Base-by-base conservation (phyloP, 2,113 vertebrate genomes). In the Mesoclemmys tuberculata region DNA sequence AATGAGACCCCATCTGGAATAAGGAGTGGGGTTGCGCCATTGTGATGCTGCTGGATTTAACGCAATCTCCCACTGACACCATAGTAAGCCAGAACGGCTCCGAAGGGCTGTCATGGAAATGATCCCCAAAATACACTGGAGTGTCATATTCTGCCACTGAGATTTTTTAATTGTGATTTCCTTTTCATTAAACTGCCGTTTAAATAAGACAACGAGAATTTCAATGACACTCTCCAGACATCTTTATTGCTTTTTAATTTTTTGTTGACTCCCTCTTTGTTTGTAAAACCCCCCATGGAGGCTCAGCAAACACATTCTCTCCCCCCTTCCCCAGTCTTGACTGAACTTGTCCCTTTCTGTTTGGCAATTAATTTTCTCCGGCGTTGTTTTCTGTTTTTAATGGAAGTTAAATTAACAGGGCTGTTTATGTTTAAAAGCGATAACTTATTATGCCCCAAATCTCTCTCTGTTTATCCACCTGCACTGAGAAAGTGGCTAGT, bases 261-360 rank as follows among this genome's bases (percentile, higher is more conserved):
- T 84, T 90, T 27, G 2, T 79, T 35, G 8, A 4, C 2, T 93
- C 49, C 38, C 7, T 38, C 10, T 84, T 84, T 27, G 41, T 38
- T 74, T 19, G 13, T n/a, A 31, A 52, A 85, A 71, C 48, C 46
- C 13, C 46, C 38, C 52, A 3, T 7, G 61, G 88, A 92, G 87
- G 41, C 80, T 0, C 0, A 55, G n/a, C 29, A 31, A 3, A 0
- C 1, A 13, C 0, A 14, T 6, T 41, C 29, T 16, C 44, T 9
- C 2, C 4, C 19, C 35, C 61, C 22, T 13, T 3, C 2, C 8
- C 38, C 38, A 13, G 26, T 61, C 44, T 41, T 12, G 29, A 78
- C 58, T 21, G 4, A 4, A 4, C 55, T 21, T 61, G 5, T 71
- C 10, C 35, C 90, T 27, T 54, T 64, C 0, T 22, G 4, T 86